Conservation (phyloP, 2,797 vertebrate genomes). For the Bothrops alternatus region DNA sequence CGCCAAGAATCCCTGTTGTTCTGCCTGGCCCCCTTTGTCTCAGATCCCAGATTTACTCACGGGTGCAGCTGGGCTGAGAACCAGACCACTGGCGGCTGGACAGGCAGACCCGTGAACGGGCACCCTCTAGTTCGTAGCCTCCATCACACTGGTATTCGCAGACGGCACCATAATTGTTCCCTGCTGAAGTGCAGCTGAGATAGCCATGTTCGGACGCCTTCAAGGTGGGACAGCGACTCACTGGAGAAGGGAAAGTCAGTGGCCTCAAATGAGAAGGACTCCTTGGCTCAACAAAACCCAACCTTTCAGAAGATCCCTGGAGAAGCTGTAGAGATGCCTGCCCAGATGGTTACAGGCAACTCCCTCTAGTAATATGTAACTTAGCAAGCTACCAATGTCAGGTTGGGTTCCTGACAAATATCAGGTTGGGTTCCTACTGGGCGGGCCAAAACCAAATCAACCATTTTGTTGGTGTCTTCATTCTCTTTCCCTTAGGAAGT, state of each 20-base stretch:
- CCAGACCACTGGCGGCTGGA: slow-evolving; percentile 85
- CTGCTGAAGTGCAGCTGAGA: slow-evolving; percentile 84
- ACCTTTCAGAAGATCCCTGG: background rate
- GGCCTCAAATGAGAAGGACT: slow-evolving; percentile 12
- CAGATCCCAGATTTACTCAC: slow-evolving; percentile 53
- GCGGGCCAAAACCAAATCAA: background rate
- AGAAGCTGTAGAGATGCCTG: background rate
- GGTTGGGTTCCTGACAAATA: background rate
- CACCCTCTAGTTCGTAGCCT: slow-evolving; percentile 83
- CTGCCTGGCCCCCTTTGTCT: background rate
- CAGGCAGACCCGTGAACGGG: slow-evolving; percentile 80
- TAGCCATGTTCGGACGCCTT: slow-evolving; percentile 82
- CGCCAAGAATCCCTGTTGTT: background rate
- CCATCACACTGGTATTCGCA: slow-evolving; percentile 90
- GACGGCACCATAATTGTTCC: slow-evolving; percentile 87
- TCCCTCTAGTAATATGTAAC: background rate
- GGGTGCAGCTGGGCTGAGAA: slow-evolving; percentile 72
- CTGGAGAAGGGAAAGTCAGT: slow-evolving; percentile 42
- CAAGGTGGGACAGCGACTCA: slow-evolving; percentile 81
- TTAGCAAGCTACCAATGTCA: background rate
- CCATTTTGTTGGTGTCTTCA: background rate
- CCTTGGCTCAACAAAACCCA: background rate
- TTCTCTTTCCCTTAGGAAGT: background rate
- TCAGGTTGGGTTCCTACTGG: background rate
- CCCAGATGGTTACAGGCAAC: background rate